Evolutionary conservation across 2,113 vertebrate genomes (phyloP), one percentile per base, ranked within the genome.

Genomic region (Scytalopus superciliaris): DNA sequence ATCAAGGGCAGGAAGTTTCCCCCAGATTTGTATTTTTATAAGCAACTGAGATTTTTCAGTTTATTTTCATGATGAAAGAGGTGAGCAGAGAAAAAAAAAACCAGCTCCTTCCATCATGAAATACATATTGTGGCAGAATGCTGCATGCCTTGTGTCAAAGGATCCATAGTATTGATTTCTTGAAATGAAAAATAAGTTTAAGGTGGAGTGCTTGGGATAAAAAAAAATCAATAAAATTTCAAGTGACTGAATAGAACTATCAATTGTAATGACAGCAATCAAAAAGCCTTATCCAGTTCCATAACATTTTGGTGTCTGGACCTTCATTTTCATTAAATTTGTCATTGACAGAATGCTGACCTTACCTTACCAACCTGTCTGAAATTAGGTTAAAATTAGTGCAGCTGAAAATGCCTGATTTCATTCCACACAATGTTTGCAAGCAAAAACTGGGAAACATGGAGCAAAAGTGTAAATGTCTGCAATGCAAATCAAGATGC

Each of bases 151-250:
- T 63, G 78, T 93, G 95, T 96, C 95, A 95, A 96, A 96, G 94
- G 90, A 96, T 97, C 96, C 75, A 96, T 95, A 93, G 55, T 84
- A 97, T 97, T 92, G 97, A 97, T 97, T 95, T 75, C 90, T 80
- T 84, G 88, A 95, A 95, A 95, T 94, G 97, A 97, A 97, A 97
- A 96, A 96, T 97, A 96, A 96, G 94, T 97, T 97, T 91, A 95
- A 96, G 93, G 89, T 92, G 84, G 91, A 96, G 79, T 86, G 78
- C 91, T 73, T 91, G 59, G 42, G 44, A 59, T 52, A 82, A 89
- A 92, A 88, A 92, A 77, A 94, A 94, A 95, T 97, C 97, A 87
- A 97, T 97, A 89, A 91, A 90, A 93, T 97, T 96, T 94, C 92
- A 95, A 96, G 94, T 96, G 96, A 96, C 95, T 97, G 96, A 96